A percentile compares a stretch with the other conserved stretches of the same genome.
phyloP scores from a whole-genome alignment of 2,797 vertebrate species.

The Phoxinus dragarum region DNA sequence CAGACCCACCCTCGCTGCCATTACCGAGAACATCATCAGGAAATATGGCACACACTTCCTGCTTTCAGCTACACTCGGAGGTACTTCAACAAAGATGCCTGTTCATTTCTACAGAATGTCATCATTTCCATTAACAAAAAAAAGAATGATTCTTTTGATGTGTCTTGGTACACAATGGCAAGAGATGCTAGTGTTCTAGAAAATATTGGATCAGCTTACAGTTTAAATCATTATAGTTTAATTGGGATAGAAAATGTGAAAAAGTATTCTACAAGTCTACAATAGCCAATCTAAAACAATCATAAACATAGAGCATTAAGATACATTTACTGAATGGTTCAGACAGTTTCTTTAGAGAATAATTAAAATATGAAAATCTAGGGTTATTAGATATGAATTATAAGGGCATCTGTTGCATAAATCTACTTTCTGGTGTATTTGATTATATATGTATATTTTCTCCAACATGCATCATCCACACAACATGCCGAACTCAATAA shows the following conservation, averaged over 20 bases:
- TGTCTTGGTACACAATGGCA: not conserved
- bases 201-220: not conserved
- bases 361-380: not conserved
- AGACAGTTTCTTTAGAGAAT: not conserved
- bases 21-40: constrained; percentile 95
- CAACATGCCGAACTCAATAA: not conserved
- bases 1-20: constrained; percentile 87
- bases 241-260: not conserved
- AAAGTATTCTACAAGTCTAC: not conserved
- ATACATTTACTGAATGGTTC: not conserved
- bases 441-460: not conserved
- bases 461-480: not conserved
- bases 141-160: not conserved
- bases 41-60: constrained; percentile 98
- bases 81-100: constrained; percentile 74
- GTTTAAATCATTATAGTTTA: not conserved
- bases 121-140: not conserved
- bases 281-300: not conserved
- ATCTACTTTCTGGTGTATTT: not conserved
- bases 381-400: not conserved
- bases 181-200: not conserved
- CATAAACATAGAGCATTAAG: not conserved
- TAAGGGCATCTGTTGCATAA: not conserved
- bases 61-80: constrained; percentile 95
- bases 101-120: not conserved